Base-by-base conservation (phyloP, 53 echinoderm and acorn worm species). In the Zoroaster sp. region DNA sequence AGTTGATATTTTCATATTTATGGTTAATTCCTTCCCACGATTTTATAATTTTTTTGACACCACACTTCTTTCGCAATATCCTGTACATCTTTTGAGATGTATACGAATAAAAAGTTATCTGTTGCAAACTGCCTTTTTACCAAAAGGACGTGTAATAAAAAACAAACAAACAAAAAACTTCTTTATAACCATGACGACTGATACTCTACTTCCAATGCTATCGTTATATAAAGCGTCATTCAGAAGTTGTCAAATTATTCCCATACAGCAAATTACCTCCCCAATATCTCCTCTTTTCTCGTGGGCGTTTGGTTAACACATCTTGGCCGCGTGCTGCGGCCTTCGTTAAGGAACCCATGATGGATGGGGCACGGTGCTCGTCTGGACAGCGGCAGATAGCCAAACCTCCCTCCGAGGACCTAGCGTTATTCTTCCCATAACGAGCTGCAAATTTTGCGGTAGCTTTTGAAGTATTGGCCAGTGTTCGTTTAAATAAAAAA, bases 281-380 rank as follows among this genome's bases (percentile, higher is more conserved):
- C 4, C 76, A 17, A 15, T 18, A 3, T 18, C 36, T 35, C 34
- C 13, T 0, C 13, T 34, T 67, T 70, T 33, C 34, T 35, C 34
- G 78, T 81, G 85, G 85, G 85, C 85, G 85, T 85, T 71, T 85
- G 71, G 85, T 85, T 85, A 85, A 85, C 85, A 85, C 71, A 37
- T 71, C 46, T 11, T 17, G 63, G 63, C 51, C 77, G 77, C 14
- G 49, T 68, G 68, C 42, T 68, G 66, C 40, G 12, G 59, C 59
- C 36, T 65, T 52, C 79, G 37, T 59, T 38, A n/a, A 37, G 59
- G 79, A 39, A 39, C n/a, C 11, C 20, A 3, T 85, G 85, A 85
- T 85, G 85, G 72, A 85, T 85, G 85, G 11, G 85, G 4, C 17
- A 0, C 2, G 18, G 8, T 18, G 33, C 35, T 40, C 36, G 71